Percentiles rank a stretch among this genome's conserved stretches.
Conservation (phyloP, 1,140 invertebrate genomes). For the Hermetia illucens region DNA sequence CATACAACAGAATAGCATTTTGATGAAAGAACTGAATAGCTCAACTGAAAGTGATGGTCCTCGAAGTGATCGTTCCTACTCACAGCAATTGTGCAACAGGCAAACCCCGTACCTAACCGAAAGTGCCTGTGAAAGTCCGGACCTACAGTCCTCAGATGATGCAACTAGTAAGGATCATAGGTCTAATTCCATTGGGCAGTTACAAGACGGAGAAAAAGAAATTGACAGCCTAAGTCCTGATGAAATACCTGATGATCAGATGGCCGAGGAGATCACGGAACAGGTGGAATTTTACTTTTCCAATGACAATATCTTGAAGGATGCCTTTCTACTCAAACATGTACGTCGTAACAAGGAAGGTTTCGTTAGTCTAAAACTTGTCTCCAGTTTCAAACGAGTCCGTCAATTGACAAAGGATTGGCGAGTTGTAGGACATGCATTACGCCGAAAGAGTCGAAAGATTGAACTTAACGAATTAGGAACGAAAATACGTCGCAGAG, state of each 20-base stretch:
- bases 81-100: too few species aligned
- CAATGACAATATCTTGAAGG: conserved; percentile 86
- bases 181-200: too few species aligned
- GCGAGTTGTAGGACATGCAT: conserved; percentile 73
- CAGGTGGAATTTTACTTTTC: conserved; percentile 92
- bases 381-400: conserved; percentile 85
- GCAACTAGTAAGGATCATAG: too few species aligned
- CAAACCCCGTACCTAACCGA: too few species aligned
- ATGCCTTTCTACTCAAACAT: conserved; percentile 89
- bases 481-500: conserved; percentile 75
- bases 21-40: too few species aligned
- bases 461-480: conserved; percentile 81
- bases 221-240: conserved; percentile 17
- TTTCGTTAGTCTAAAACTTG: conserved; percentile 84
- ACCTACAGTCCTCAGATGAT: conserved; percentile 40
- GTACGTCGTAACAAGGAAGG: conserved; percentile 89
- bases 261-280: conserved; percentile 59
- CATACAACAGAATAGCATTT: too few species aligned
- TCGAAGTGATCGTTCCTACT: too few species aligned
- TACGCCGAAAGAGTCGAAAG: conserved; percentile 57
- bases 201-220: conserved; percentile 14
- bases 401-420: conserved; percentile 87
- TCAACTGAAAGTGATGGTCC: too few species aligned
- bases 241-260: conserved; percentile 47
- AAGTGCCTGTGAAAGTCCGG: conserved; percentile 34